These are phyloP conservation scores for Cephus rjabovi DNA, from an alignment of 2,888 invertebrate genomes.

Conservation along the genomic window DNA sequence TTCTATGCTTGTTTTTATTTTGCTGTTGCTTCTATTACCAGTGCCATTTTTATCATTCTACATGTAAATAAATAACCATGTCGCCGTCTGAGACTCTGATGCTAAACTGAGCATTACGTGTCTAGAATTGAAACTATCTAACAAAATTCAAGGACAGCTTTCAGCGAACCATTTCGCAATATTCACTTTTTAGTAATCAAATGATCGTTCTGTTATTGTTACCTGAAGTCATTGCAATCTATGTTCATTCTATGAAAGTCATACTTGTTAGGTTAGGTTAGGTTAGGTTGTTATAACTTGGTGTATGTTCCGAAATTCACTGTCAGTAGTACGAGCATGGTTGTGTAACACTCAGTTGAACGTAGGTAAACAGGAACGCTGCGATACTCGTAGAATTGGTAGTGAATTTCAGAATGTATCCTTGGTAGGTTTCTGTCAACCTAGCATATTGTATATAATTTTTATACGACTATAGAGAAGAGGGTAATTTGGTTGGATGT, in stretches of 20 bases:
- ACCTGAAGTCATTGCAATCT: not conserved
- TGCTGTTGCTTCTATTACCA: not conserved
- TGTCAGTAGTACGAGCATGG: no score
- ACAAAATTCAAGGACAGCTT: not conserved
- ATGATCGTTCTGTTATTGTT: not conserved
- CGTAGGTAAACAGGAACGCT: no score
- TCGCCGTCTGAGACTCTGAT: not conserved
- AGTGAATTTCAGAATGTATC: no score
- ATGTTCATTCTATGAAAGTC: not conserved
- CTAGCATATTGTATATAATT: no score
- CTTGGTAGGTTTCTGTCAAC: no score
- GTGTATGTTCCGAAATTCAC: not conserved
- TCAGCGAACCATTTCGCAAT: constrained; percentile 6
- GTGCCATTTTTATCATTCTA: not conserved
- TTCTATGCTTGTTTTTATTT: not conserved
- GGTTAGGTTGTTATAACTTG: not conserved
- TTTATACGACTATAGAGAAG: no score
- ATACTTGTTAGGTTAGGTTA: not conserved
- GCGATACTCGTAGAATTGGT: no score
- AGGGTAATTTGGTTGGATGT: no score
- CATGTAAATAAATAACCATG: not conserved
- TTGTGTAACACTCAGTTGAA: no score
- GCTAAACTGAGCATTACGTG: not conserved
- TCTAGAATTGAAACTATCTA: not conserved
- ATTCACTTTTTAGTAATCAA: constrained; percentile 5